These are phyloP conservation scores for Rhipidura dahli DNA, from an alignment of 2,113 vertebrate genomes.

Conservation along the genomic window DNA sequence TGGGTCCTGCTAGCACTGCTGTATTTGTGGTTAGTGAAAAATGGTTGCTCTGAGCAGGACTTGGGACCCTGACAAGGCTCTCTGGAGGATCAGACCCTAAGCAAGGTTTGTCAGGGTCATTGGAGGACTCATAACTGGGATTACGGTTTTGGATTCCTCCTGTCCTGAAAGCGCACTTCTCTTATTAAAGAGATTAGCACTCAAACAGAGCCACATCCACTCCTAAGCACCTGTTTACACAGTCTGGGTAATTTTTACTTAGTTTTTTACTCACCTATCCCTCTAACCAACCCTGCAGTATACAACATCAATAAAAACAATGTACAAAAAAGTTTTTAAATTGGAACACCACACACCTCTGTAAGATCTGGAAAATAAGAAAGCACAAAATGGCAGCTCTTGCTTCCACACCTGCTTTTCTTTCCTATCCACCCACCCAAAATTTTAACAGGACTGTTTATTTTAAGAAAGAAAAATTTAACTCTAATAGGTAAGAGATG, in stretches of 20 bases:
- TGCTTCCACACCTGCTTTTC: not conserved
- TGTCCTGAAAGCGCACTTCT: not conserved
- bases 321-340: not conserved
- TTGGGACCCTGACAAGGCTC: not conserved
- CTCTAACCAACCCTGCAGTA: not conserved
- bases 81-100: not conserved
- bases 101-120: not conserved
- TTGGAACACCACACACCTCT: not conserved
- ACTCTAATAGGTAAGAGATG: not conserved
- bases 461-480: constrained; percentile 25
- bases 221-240: not conserved
- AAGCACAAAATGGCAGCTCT: not conserved
- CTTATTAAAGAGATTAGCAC: not conserved
- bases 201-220: not conserved
- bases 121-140: not conserved
- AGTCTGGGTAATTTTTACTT: not conserved
- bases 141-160: not conserved
- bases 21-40: not conserved
- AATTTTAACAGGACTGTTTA: constrained; percentile 1
- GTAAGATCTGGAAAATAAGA: not conserved
- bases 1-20: not conserved
- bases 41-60: not conserved
- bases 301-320: not conserved
- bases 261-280: not conserved
- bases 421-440: not conserved